Evolutionary conservation across 1,140 invertebrate genomes (phyloP).

Genomic region (Mamestra configurata): DNA sequence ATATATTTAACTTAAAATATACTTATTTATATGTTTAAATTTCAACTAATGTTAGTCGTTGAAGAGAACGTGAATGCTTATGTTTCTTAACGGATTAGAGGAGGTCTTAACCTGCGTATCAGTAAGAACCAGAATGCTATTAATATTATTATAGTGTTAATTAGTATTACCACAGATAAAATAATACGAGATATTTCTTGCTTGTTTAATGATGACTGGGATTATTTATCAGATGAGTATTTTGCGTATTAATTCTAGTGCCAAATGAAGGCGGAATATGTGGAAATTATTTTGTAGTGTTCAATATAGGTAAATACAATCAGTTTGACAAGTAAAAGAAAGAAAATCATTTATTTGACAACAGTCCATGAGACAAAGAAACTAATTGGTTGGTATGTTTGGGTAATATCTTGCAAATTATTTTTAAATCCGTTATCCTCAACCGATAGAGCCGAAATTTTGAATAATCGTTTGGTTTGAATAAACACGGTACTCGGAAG

Average conservation of each 20-base stretch:
- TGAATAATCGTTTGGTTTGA: no score
- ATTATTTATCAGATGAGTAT: neutral
- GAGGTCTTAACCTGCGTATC: constrained; percentile 13
- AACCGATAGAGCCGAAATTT: no score
- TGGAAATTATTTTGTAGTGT: neutral
- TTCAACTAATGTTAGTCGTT: neutral
- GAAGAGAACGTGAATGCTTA: constrained; percentile 14
- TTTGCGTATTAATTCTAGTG: neutral
- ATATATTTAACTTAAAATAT: neutral
- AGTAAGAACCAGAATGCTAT: neutral
- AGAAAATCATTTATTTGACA: no score
- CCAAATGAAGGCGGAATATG: neutral
- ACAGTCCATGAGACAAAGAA: no score
- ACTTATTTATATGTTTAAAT: constrained; percentile 9
- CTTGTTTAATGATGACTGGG: neutral
- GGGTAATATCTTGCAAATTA: no score
- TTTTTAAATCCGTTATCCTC: no score
- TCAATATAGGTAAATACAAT: no score
- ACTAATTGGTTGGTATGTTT: no score
- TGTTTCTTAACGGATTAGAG: constrained; percentile 16
- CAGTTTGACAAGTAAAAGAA: no score
- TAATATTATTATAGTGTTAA: constrained; percentile 10
- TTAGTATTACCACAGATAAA: constrained; percentile 12
- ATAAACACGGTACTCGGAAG: no score
- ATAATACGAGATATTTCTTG: neutral